Evolutionary conservation across 2,797 vertebrate genomes (phyloP).

Genomic region (Enteromius afrohamiltoni): DNA sequence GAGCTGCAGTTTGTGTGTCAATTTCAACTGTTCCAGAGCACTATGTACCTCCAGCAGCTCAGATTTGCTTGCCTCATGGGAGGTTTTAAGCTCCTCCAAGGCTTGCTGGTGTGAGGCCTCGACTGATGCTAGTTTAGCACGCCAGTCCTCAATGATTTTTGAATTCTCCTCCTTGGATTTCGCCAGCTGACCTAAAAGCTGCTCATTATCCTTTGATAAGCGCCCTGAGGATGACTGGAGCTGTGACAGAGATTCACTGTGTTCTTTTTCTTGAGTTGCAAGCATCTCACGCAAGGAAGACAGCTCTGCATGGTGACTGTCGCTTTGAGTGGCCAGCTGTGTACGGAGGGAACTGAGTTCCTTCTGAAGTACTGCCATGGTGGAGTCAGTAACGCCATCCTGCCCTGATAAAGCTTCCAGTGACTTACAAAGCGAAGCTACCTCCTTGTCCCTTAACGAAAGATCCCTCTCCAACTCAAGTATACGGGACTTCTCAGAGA

Average conservation of each 20-base stretch:
- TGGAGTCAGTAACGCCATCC: slow-evolving; percentile 67
- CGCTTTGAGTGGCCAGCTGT: slow-evolving; percentile 77
- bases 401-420: slow-evolving; percentile 81
- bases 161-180: slow-evolving; percentile 87
- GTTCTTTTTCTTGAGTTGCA: slow-evolving; percentile 77
- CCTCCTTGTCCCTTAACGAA: slow-evolving; percentile 84
- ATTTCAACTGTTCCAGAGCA: slow-evolving; percentile 82
- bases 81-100: slow-evolving; percentile 87
- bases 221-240: slow-evolving; percentile 80
- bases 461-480: slow-evolving; percentile 96
- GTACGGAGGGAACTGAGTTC: slow-evolving; percentile 87
- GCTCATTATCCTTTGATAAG: slow-evolving; percentile 86
- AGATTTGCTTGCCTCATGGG: slow-evolving; percentile 81
- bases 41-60: slow-evolving; percentile 84
- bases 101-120: slow-evolving; percentile 87
- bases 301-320: slow-evolving; percentile 80
- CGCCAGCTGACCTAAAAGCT: slow-evolving; percentile 82
- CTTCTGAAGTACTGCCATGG: slow-evolving; percentile 83
- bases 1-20: slow-evolving; percentile 79
- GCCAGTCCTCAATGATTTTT: slow-evolving; percentile 83
- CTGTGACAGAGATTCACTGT: slow-evolving; percentile 79
- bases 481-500: slow-evolving; percentile 95
- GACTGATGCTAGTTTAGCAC: slow-evolving; percentile 85
- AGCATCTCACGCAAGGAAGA: slow-evolving; percentile 78
- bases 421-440: slow-evolving; percentile 85